These are phyloP conservation scores for Himantopus leucocephalus DNA, from an alignment of 2,113 vertebrate species.

Conservation along the genomic window DNA sequence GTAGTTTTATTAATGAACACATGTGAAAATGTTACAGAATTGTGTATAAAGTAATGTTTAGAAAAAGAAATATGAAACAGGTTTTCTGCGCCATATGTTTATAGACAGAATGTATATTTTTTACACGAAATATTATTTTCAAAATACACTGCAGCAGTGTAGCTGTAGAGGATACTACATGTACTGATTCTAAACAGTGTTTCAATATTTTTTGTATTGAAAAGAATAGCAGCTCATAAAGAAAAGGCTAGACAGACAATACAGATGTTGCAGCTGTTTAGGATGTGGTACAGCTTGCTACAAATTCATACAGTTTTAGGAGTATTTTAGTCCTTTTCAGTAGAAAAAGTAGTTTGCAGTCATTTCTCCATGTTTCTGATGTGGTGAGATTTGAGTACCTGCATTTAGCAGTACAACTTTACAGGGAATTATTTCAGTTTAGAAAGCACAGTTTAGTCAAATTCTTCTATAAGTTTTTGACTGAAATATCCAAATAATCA, in stretches of 20 bases:
- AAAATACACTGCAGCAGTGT: neutral
- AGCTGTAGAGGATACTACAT: neutral
- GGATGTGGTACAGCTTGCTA: neutral
- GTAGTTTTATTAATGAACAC: neutral
- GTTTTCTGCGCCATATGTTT: neutral
- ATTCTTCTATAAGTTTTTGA: neutral
- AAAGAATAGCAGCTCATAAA: neutral
- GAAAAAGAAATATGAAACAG: neutral
- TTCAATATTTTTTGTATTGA: neutral
- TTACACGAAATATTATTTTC: neutral
- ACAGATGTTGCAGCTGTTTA: neutral
- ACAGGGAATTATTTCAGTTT: neutral
- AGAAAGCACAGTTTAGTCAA: neutral
- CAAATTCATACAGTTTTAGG: neutral
- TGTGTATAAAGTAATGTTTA: neutral
- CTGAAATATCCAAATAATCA: slow-evolving; percentile 11
- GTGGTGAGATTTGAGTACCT: neutral
- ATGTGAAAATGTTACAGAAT: neutral
- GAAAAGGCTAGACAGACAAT: neutral
- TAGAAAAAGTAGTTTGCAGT: neutral
- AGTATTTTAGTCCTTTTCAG: neutral
- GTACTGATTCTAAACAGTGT: neutral
- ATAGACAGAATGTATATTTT: neutral
- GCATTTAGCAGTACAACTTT: neutral
- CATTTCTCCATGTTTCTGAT: neutral